Evolutionary conservation across 2,113 vertebrate species (phyloP), one percentile per base, ranked within the genome.

Genomic region (Anthoscopus minutus): DNA sequence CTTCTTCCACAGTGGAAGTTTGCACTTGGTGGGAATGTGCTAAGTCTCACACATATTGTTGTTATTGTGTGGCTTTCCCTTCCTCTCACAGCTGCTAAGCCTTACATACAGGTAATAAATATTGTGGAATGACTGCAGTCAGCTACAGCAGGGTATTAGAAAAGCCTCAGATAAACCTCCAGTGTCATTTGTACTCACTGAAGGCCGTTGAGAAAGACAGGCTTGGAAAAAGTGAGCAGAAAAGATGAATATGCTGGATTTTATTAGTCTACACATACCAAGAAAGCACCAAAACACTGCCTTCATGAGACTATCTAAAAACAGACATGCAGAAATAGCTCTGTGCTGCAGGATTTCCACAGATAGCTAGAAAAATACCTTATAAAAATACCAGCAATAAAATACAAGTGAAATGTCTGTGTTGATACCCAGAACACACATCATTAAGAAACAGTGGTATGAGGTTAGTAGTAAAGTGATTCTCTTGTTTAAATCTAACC

Each of bases 301-400:
- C 80, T 96, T 86, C 56, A 61, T 80, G 33, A 30, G 89, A 37
- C 58, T 76, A 7, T 14, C 48, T 61, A 82, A 92, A 94, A 92
- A 47, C 23, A 97, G 61, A 65, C 35, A 15, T 13, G 61, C 21
- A 66, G 79, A 84, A 95, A 87, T 58, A 93, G 65, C 64, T 96
- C 92, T 71, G 73, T 37, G 58, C 65, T 83, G 83, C 96, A 78
- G 60, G 81, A 88, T 89, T 81, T 67, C 70, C 88, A 92, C 56
- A 95, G 86, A 93, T 33, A 93, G 51, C 88, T 72, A 91, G 56
- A 62, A 38, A 89, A 96, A 88, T 60, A 93, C 48, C 44, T 90
- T 94, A 82, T 89, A 90, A 97, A 94, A 93, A 87, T 65, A 66
- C 58, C 87, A 97, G 40, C 71, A 71, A 16, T 93, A 83, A 95